Base-by-base conservation (phyloP, 37 sponge, comb jelly and placozoan species). In the Spongilla lacustris region DNA sequence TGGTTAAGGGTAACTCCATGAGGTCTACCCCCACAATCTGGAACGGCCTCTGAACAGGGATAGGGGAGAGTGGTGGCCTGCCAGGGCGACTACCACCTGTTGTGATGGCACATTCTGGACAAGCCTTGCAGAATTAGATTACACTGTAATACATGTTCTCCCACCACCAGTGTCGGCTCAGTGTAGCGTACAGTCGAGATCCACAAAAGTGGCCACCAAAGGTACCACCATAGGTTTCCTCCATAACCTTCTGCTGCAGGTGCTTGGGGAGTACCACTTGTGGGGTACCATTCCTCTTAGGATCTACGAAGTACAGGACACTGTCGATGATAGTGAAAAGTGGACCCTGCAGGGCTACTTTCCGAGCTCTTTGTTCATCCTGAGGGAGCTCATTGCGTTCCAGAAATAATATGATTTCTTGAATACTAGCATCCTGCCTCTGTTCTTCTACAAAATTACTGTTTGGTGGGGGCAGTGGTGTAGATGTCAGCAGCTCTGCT, bases 11-110 rank as follows among this genome's bases (percentile, higher is more conserved):
- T 9, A 91, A 67, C 3, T 90, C 78, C 89, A 89, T 89, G 2
- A 89, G 25, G n/a, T 91, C 91, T n/a, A 87, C 33, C 0, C 83
- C 91, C 10, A 86, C 27, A 24, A 91, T 86, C 66, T 91, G 91
- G 76, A 91, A 91, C 2, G 71, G 73, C 11, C 88, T 68, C 28
- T 83, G 67, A 8, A 91, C 84, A 23, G 92, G 88, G 24, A 87
- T 86, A 21, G 87, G 88, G 22, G 87, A 72, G 0, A 91, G 76
- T 66, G 78, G 88, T 31, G 91, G 92, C 29, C 66, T 27, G 0
- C 10, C 36, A 9, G 23, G 33, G 13, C 69, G 34, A 19, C 79
- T 76, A 29, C 33, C 49, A 46, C 84, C 85, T 23, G 48, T 66
- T 24, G 34, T 75, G 17, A 87, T 70, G 27, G 83, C 83, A 81